These are phyloP conservation scores for Mythimna vitellina DNA, from an alignment of 2,888 invertebrate species.

Conservation along the genomic window DNA sequence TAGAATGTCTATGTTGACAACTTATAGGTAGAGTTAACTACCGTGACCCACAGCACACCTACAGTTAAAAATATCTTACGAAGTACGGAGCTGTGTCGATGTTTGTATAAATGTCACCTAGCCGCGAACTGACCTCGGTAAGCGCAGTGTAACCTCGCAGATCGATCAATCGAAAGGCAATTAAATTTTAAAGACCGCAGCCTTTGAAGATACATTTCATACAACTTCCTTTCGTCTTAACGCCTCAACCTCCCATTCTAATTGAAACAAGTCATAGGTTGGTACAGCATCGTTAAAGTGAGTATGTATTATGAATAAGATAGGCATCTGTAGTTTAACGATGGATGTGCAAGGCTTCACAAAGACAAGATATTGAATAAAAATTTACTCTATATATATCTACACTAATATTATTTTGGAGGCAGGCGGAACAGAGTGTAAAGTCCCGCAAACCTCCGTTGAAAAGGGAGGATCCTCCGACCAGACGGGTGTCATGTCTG, in stretches of 20 bases:
- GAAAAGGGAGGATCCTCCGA: too few relatives aligned
- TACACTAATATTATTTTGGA: too few relatives aligned
- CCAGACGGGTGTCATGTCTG: too few relatives aligned
- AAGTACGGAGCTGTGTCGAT: slow-evolving; percentile 3
- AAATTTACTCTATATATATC: too few relatives aligned
- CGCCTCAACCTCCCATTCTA: not conserved
- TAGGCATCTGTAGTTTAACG: not conserved
- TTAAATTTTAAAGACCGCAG: slow-evolving; percentile 1
- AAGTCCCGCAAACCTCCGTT: too few relatives aligned
- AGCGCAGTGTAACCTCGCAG: slow-evolving; percentile 34
- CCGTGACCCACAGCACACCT: slow-evolving; percentile 15
- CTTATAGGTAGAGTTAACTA: slow-evolving; percentile 6
- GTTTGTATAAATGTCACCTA: slow-evolving; percentile 36
- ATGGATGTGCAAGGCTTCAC: not conserved
- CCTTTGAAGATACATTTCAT: slow-evolving; percentile 10
- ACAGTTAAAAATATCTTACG: slow-evolving; percentile 16
- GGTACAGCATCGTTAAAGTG: slow-evolving; percentile 7
- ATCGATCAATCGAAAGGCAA: slow-evolving; percentile 42
- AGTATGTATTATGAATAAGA: not conserved
- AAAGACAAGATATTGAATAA: slow-evolving; percentile 1
- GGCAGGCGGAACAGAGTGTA: too few relatives aligned
- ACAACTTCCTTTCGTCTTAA: not conserved
- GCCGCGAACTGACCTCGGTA: slow-evolving; percentile 27
- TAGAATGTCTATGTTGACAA: slow-evolving; percentile 36
- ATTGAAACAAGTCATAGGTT: not conserved